These are phyloP conservation scores for Drosophila glabriapex DNA, from an alignment of 2,888 invertebrate genomes.

Conservation along the genomic window DNA sequence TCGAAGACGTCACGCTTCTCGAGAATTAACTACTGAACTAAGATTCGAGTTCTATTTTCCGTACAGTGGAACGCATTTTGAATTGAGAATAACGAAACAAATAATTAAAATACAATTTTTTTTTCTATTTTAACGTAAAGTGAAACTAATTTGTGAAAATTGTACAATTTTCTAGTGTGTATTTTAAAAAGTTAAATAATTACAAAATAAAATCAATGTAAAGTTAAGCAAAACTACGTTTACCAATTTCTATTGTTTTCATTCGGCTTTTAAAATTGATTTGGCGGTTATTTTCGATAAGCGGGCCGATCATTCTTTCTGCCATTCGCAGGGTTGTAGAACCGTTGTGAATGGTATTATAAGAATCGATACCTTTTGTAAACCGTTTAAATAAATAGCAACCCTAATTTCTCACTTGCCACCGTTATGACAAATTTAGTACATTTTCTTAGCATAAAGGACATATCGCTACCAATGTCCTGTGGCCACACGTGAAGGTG, in stretches of 20 bases:
- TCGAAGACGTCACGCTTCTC: constrained; percentile 83
- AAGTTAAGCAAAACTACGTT: constrained; percentile 12
- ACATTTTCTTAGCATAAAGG: constrained; percentile 26
- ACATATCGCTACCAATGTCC: constrained; percentile 49
- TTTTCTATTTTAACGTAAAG: constrained; percentile 38
- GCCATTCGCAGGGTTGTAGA: neutral
- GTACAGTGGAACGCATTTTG: constrained; percentile 54
- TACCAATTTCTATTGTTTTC: neutral
- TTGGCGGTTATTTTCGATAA: neutral
- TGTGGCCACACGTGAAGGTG: constrained; percentile 61
- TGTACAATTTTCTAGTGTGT: constrained; percentile 59
- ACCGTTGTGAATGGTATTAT: neutral
- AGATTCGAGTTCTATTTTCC: constrained; percentile 13
- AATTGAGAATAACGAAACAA: constrained; percentile 46
- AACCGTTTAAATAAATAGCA: constrained; percentile 9
- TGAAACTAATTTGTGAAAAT: constrained; percentile 44
- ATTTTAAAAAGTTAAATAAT: constrained; percentile 30
- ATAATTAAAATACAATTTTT: constrained; percentile 29
- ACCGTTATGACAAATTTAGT: constrained; percentile 43
- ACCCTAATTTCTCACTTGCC: constrained; percentile 14
- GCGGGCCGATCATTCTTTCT: neutral
- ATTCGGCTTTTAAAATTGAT: neutral
- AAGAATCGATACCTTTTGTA: constrained; percentile 7
- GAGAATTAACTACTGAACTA: constrained; percentile 62
- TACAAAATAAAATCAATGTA: constrained; percentile 48